Percentiles rank a stretch among this genome's conserved stretches.
Conservation (phyloP, 2,113 vertebrate genomes). For the Alces alces region DNA sequence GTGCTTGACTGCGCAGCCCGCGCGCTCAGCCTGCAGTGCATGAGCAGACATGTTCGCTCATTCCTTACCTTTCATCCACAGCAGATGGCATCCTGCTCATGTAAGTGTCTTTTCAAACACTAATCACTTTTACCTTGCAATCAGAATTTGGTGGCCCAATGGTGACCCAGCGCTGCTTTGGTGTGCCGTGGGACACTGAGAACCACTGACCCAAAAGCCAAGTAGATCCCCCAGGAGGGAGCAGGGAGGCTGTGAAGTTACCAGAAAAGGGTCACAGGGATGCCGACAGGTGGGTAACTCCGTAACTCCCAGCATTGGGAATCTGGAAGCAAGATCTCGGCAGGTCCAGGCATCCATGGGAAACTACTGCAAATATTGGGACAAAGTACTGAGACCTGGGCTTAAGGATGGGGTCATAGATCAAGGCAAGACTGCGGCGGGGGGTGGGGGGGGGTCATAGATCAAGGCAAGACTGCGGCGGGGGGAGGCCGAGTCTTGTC, state of each 20-base stretch:
- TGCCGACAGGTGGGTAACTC: neutral
- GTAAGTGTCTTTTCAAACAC: neutral
- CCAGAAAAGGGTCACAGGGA: neutral
- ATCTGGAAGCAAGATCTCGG: neutral
- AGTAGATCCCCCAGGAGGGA: neutral
- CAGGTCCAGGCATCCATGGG: neutral
- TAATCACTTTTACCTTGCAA: neutral
- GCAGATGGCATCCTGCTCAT: neutral
- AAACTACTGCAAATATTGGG: neutral
- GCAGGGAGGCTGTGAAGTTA: neutral
- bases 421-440: neutral
- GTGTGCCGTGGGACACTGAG: neutral
- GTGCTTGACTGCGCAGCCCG: accelerated
- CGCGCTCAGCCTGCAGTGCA: neutral
- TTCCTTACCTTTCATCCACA: neutral
- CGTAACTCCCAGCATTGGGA: neutral
- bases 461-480: neutral
- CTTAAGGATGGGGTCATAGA: neutral
- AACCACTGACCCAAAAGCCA: neutral
- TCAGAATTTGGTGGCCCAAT: neutral
- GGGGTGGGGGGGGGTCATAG: neutral
- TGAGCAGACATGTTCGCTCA: neutral
- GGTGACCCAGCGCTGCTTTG: neutral
- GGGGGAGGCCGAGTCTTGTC: neutral
- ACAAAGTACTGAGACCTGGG: neutral